Evolutionary conservation across 2,888 invertebrate species (phyloP), one percentile per base, ranked within the genome.

Genomic region (Cremastobaeus sp.): DNA sequence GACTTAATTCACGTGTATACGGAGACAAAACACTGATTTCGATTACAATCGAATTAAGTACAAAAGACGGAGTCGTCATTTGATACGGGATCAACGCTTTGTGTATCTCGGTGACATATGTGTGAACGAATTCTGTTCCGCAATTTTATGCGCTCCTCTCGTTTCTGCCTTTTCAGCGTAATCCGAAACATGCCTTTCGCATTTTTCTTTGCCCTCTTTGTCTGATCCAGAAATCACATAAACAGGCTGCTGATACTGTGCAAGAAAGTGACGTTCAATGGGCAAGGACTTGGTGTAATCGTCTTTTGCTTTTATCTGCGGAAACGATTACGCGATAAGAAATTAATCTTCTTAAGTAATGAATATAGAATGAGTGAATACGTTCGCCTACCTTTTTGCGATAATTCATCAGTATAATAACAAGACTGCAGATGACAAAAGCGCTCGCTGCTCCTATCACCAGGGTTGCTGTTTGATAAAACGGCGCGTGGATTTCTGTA

Each of bases 371-470:
- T n/a, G n/a, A n/a, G n/a, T n/a, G n/a, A n/a, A n/a, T 20, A 18
- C 11, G 18, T n/a, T 11, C 25, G 30, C 2, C 34, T 55, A 90
- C 90, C 86, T 91, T 91, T 82, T 91, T 90, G 8, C 93, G 91
- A 85, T 95, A 94, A 9, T 95, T 88, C 90, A 94, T 92, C 1
- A 95, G 90, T 9, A 94, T 90, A 2, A 95, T 91, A 20, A 93
- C 91, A 14, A 95, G 89, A 14, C 94, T 92, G 83, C 93, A 93
- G 84, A 95, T 93, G 62, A 95, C 90, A 82, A 95, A 94, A 0
- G 94, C 94, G 2, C 94, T 94, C 4, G 93, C 93, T 0, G 94
- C 93, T 17, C 93, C 94, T 54, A 94, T 89, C 11, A 94, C 93
- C 78, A 95, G 92, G 14, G 94, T 89, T 35, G 94, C 93, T 8